These are phyloP conservation scores for Pangasius sanitwongsei DNA, from an alignment of 2,797 vertebrate species.

Conservation along the genomic window DNA sequence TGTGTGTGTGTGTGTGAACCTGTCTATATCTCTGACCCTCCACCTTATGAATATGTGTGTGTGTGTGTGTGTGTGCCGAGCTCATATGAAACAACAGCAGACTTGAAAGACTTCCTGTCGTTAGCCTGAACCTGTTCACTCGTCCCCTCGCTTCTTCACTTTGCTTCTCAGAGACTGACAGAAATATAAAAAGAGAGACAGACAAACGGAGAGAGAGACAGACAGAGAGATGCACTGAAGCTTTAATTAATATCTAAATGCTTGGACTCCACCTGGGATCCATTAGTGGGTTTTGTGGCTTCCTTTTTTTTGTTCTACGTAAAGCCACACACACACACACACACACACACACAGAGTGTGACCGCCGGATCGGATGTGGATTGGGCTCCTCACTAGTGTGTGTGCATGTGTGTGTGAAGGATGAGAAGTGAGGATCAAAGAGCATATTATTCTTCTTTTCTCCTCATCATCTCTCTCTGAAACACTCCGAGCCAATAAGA, in stretches of 20 bases:
- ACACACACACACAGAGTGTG: conserved; percentile 48
- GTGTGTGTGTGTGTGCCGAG: conserved; percentile 80
- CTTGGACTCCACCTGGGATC: conserved; percentile 70
- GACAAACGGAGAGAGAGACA: conserved; percentile 30
- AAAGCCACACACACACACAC: conserved; percentile 51
- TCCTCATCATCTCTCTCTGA: conserved; percentile 43
- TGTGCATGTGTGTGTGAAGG: conserved; percentile 47
- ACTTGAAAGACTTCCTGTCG: conserved; percentile 99
- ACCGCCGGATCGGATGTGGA: conserved; percentile 62
- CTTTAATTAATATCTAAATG: conserved; percentile 61
- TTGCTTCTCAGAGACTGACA: conserved; percentile 76
- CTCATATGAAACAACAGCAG: conserved; percentile 92
- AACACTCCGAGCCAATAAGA: conserved; percentile 73
- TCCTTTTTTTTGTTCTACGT: conserved; percentile 43
- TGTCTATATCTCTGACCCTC: neutral
- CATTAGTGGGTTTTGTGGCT: conserved; percentile 68
- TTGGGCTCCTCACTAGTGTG: neutral
- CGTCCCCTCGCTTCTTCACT: neutral
- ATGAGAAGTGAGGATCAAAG: conserved; percentile 78
- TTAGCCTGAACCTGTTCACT: conserved; percentile 87
- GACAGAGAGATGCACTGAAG: conserved; percentile 18
- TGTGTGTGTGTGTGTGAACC: neutral
- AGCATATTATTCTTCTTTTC: conserved; percentile 72
- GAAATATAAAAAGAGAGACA: conserved; percentile 5
- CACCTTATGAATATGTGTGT: conserved; percentile 64